These are phyloP conservation scores for Zalophus californianus DNA, from an alignment of 2,797 vertebrate species.

Conservation along the genomic window DNA sequence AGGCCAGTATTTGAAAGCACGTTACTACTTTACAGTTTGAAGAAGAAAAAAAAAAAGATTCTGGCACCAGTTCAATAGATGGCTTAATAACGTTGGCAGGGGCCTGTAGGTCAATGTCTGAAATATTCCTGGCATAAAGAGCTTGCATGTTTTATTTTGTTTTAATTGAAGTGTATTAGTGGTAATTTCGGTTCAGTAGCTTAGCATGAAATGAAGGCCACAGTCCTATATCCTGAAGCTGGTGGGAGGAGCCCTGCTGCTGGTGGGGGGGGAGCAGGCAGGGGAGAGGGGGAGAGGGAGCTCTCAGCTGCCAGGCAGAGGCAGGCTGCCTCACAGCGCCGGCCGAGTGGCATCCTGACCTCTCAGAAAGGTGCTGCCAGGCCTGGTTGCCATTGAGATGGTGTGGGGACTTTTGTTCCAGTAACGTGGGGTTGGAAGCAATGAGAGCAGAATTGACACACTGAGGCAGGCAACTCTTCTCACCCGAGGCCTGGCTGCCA, in stretches of 20 bases:
- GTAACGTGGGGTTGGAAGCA: accelerated
- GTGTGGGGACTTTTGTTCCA: accelerated
- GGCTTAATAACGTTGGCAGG: background rate
- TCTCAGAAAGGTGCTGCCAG: background rate
- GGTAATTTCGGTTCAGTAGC: background rate
- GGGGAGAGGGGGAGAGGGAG: background rate
- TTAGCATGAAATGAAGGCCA: background rate
- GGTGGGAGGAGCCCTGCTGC: accelerated
- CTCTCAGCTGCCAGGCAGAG: background rate
- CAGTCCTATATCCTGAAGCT: background rate
- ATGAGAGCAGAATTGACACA: background rate
- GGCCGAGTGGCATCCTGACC: background rate
- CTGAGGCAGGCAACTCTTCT: background rate
- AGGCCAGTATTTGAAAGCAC: background rate
- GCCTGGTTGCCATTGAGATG: background rate
- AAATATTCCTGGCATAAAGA: background rate
- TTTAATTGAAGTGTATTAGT: slow-evolving; percentile 49
- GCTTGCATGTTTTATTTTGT: background rate
- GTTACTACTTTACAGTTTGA: slow-evolving; percentile 7
- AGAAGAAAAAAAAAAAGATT: background rate
- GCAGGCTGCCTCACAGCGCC: background rate
- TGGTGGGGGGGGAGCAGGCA: background rate
- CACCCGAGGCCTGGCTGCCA: background rate
- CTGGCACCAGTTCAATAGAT: slow-evolving; percentile 3
- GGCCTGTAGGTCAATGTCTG: background rate